These are phyloP conservation scores for Campoletis sonorensis DNA, from an alignment of 1,140 invertebrate species.

Conservation along the genomic window DNA sequence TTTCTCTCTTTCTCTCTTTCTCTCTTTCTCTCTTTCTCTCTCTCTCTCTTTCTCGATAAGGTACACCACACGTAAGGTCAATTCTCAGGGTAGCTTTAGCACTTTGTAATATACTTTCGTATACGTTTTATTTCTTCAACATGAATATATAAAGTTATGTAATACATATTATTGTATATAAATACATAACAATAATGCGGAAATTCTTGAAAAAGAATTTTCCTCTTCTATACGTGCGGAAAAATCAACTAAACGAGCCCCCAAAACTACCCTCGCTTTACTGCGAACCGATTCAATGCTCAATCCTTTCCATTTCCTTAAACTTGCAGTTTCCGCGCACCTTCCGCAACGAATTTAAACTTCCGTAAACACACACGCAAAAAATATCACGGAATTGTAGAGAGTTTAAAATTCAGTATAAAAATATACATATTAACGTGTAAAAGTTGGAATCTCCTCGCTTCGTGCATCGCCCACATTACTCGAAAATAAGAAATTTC, in stretches of 20 bases:
- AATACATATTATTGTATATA: not conserved
- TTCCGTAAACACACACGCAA: not conserved
- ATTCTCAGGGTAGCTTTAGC: constrained; percentile 6
- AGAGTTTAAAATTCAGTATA: not conserved
- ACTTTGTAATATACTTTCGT: not conserved
- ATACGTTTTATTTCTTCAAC: not conserved
- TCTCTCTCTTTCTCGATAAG: not conserved
- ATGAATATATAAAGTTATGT: not conserved
- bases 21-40: not conserved
- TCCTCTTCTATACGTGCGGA: not conserved
- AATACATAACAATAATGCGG: not conserved
- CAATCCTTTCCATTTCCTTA: not conserved
- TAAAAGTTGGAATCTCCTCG: not conserved
- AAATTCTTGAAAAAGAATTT: constrained; percentile 19
- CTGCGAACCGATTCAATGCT: constrained; percentile 20
- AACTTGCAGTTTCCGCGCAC: not conserved
- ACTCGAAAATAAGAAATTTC: constrained; percentile 36
- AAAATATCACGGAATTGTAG: not conserved
- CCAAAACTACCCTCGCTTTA: constrained; percentile 25
- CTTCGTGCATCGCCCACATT: not conserved
- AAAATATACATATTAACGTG: constrained; percentile 10
- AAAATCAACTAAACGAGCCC: constrained; percentile 32
- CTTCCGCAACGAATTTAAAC: not conserved
- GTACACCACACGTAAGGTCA: constrained; percentile 21
- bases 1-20: not conserved